These are phyloP conservation scores for Crocallis elinguaria DNA, from an alignment of 2,888 invertebrate genomes.

Conservation along the genomic window DNA sequence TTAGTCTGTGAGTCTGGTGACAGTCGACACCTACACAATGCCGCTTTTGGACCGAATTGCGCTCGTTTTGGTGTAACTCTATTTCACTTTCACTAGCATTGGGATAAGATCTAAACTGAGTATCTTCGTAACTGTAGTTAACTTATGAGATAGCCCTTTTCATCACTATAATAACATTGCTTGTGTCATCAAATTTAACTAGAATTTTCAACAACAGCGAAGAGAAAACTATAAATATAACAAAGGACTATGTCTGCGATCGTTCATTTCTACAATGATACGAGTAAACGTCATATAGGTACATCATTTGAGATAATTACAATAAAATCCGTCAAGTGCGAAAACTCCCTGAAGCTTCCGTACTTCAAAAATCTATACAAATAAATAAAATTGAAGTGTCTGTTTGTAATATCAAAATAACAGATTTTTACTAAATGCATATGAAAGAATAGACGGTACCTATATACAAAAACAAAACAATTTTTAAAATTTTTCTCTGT, in stretches of 20 bases:
- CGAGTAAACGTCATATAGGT: no score
- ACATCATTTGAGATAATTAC: no score
- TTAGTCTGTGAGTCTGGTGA: conserved; percentile 13
- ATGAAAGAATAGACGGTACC: no score
- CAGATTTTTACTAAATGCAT: no score
- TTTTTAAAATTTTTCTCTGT: no score
- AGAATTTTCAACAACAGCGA: neutral
- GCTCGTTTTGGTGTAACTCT: conserved; percentile 9
- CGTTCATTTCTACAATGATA: neutral
- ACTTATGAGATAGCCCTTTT: conserved; percentile 4
- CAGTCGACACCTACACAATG: conserved; percentile 22
- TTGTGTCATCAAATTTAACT: conserved; percentile 11
- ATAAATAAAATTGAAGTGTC: no score
- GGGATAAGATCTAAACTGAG: neutral
- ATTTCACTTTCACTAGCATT: conserved; percentile 5
- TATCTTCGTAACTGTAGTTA: neutral
- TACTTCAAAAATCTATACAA: no score
- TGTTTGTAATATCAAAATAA: no score
- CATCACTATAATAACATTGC: neutral
- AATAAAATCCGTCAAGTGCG: no score
- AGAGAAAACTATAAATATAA: neutral
- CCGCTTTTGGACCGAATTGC: neutral
- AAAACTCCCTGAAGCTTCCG: no score
- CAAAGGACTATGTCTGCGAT: neutral
- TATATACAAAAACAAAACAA: no score